phyloP scores from a whole-genome alignment of 2,113 vertebrate species.

The Speoplatyrhinus poulsoni region DNA sequence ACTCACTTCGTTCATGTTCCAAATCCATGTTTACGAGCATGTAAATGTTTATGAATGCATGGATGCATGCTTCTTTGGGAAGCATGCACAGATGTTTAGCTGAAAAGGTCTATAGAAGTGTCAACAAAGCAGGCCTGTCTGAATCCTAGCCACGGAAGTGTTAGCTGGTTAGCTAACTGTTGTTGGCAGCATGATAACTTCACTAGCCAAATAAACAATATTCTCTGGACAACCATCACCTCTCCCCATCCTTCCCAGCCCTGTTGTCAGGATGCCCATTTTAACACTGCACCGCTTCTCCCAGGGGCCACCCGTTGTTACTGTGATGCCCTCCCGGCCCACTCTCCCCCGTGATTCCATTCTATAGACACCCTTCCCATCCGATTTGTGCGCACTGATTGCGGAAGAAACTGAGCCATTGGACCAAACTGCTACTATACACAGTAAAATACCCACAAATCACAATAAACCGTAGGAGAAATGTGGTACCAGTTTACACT shows the following conservation, averaged over 20 bases:
- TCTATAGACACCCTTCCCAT: constrained; percentile 33
- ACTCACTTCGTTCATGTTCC: constrained; percentile 57
- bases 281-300: no score
- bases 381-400: neutral
- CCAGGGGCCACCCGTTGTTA: no score
- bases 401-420: constrained; percentile 14
- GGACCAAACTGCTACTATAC: constrained; percentile 10
- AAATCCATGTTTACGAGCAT: constrained; percentile 60
- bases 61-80: constrained; percentile 58
- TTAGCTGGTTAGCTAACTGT: constrained; percentile 11
- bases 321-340: constrained; percentile 12
- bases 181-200: constrained; percentile 26
- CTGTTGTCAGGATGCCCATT: no score
- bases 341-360: constrained; percentile 1
- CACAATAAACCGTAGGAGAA: neutral
- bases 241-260: no score
- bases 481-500: neutral
- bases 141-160: neutral
- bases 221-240: no score
- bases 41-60: constrained; percentile 71
- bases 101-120: constrained; percentile 20
- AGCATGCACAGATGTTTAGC: constrained; percentile 54
- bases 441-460: neutral
- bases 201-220: neutral
- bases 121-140: constrained; percentile 21